Evolutionary conservation across 2,113 vertebrate genomes (phyloP).

Genomic region (Sceloporus tristichus): DNA sequence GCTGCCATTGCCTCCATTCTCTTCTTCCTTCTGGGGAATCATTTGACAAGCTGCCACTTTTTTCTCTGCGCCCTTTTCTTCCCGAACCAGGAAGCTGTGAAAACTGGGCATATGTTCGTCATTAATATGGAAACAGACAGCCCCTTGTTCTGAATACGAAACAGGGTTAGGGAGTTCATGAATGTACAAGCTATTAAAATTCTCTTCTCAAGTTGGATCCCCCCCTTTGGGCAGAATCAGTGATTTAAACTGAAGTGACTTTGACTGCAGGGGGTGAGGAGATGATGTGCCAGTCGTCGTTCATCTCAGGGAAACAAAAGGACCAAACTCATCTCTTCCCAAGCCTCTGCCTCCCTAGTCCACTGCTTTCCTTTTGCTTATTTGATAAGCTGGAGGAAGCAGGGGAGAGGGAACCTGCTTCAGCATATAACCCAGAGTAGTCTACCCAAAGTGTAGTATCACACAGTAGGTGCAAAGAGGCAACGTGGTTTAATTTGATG

Average conservation of each 20-base stretch:
- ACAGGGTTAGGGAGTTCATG: neutral
- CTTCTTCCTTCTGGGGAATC: neutral
- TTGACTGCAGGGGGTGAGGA: neutral
- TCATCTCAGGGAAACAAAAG: neutral
- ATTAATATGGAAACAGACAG: neutral
- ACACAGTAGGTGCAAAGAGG: neutral
- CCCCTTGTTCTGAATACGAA: neutral
- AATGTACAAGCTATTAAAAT: constrained; percentile 19
- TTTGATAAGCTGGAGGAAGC: neutral
- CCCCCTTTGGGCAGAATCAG: neutral
- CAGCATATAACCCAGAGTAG: neutral
- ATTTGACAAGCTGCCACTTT: constrained; percentile 3
- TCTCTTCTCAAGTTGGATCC: neutral
- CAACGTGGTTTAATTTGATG: neutral
- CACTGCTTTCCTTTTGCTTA: neutral
- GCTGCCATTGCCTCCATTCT: neutral
- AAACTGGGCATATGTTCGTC: neutral
- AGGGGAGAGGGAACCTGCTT: no score
- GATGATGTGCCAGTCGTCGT: neutral
- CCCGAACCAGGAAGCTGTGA: neutral
- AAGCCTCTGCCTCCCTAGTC: neutral
- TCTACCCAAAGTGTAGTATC: neutral
- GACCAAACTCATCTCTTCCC: no score
- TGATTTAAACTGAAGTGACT: constrained; percentile 16
- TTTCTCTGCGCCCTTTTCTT: neutral